Evolutionary conservation across 2,888 invertebrate genomes (phyloP).

Genomic region (Acleris sparsana): DNA sequence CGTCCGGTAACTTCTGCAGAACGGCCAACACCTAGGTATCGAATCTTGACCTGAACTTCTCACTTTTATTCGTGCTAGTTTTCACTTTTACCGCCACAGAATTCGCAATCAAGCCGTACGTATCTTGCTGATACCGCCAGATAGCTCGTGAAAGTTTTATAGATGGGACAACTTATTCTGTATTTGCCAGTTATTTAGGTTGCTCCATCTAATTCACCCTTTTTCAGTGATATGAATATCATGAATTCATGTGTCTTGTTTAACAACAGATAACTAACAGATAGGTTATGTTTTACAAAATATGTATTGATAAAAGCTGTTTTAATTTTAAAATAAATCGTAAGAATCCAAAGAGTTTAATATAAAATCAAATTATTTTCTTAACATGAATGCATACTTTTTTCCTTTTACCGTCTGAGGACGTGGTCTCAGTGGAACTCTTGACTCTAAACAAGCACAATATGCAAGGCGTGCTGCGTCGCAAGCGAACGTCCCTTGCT

Average conservation of each 20-base stretch:
- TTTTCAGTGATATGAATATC: no score
- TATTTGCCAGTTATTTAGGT: no score
- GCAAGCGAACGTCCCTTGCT: slow-evolving; percentile 39
- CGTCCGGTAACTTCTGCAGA: slow-evolving; percentile 57
- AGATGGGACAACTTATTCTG: background rate
- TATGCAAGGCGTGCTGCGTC: slow-evolving; percentile 17
- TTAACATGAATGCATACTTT: no score
- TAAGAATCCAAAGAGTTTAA: no score
- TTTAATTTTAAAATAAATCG: no score
- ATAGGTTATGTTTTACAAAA: no score
- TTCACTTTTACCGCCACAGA: slow-evolving; percentile 10
- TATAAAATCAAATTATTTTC: no score
- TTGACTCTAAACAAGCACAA: background rate
- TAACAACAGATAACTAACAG: no score
- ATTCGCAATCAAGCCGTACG: background rate
- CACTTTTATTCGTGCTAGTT: slow-evolving; percentile 26
- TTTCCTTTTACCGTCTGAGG: background rate
- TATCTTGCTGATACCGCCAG: background rate
- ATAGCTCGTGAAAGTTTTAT: background rate
- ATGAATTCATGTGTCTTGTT: no score
- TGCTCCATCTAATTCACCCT: no score
- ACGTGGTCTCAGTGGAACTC: background rate
- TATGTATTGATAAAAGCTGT: no score
- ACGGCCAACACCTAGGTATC: slow-evolving; percentile 61
- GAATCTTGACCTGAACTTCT: slow-evolving; percentile 57